Base-by-base conservation (phyloP, 2,888 invertebrate genomes). In the Leptinotarsa juncta region DNA sequence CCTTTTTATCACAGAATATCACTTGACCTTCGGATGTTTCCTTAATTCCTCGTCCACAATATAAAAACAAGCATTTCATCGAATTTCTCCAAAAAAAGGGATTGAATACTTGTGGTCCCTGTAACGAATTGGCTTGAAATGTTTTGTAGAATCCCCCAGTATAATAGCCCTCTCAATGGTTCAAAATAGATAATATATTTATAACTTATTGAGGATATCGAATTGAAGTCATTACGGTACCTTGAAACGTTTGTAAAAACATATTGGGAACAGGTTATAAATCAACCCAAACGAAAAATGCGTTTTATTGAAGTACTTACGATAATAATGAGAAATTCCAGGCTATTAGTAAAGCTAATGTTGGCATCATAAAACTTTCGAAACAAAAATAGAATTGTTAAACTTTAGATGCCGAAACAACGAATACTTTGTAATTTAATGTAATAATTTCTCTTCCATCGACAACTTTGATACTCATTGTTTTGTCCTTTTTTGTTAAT, bases 111-210 rank as follows among this genome's bases (percentile, higher is more conserved):
- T 62, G 42, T 62, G 42, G 62, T n/a, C 7, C 4, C 32, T 62
- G 62, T 16, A 62, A 62, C 62, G 0, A 14, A 62, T 62, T n/a
- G 42, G 16, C 32, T 42, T n/a, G 0, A n/a, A 26, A 15, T 32
- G 32, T 16, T 62, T 42, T 32, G 16, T 42, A 32, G 3, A 32
- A 62, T 62, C n/a, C 32, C 32, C n/a, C 32, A 32, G 16, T 62
- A 32, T 32, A n/a, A n/a, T 10, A 12, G 10, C 42, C 42, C 42
- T 42, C 42, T n/a, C 3, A 62, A 62, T 32, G 4, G 62, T 3
- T 32, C 62, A n/a, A 7, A 62, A 62, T 62, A 62, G 62, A 62
- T 5, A 62, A 62, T 5, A 32, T n/a, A 32, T 26, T n/a, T 32
- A 42, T 42, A 16, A 62, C 32, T 42, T 16, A n/a, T 62, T 32